phyloP scores from a whole-genome alignment of 2,888 invertebrate species.

The Erebia ligea region DNA sequence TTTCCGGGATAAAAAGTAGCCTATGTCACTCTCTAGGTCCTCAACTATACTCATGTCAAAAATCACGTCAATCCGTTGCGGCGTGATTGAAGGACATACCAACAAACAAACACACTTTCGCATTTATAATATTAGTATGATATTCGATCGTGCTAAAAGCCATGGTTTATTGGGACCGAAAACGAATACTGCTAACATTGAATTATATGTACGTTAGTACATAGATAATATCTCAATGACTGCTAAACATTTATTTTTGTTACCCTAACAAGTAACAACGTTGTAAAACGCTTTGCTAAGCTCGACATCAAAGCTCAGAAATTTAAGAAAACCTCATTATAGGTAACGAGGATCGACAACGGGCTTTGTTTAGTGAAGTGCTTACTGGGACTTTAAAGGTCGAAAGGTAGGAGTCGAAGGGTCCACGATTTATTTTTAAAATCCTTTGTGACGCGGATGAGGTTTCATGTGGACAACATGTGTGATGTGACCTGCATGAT shows the following conservation, averaged over 20 bases:
- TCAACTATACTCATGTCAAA: too few species aligned
- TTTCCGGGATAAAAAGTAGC: too few species aligned
- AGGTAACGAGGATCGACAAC: slow-evolving; percentile 10
- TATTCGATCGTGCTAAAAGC: too few species aligned
- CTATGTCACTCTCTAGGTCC: too few species aligned
- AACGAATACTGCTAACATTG: too few species aligned
- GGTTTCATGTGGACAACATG: background rate
- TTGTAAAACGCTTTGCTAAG: slow-evolving; percentile 5
- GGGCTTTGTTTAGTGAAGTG: slow-evolving; percentile 17
- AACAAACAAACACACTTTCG: too few species aligned
- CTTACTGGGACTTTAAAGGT: slow-evolving; percentile 9
- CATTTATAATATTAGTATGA: too few species aligned
- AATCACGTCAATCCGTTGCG: too few species aligned
- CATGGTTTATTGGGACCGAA: too few species aligned
- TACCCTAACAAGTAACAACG: background rate
- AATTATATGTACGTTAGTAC: too few species aligned
- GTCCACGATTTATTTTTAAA: slow-evolving; percentile 6
- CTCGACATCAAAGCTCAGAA: slow-evolving; percentile 7
- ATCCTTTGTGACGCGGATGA: background rate
- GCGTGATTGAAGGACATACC: too few species aligned
- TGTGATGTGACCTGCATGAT: background rate
- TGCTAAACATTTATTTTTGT: background rate
- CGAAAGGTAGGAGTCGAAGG: background rate
- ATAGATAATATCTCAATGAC: too few species aligned
- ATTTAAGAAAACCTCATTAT: slow-evolving; percentile 16